Conservation (phyloP, 2,113 vertebrate genomes). For the Tachycineta bicolor region DNA sequence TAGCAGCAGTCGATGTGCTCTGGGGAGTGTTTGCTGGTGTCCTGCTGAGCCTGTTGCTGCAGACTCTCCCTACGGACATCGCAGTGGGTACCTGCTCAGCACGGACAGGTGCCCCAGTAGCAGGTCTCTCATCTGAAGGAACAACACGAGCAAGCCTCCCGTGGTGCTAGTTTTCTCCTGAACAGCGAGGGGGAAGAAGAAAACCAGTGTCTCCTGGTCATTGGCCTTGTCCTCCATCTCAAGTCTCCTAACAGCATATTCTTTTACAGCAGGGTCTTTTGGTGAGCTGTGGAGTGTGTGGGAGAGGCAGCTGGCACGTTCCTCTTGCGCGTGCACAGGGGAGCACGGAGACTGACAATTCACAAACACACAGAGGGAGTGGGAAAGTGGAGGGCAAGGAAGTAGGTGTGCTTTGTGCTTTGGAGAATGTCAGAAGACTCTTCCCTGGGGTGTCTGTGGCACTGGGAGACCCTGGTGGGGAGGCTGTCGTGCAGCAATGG, state of each 20-base stretch:
- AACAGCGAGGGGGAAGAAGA: neutral
- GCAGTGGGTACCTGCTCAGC: neutral
- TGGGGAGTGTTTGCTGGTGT: neutral
- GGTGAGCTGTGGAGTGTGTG: neutral
- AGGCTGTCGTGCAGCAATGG: rapidly evolving
- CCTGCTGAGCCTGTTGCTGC: neutral
- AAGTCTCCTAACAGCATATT: neutral
- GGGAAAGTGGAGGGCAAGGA: neutral
- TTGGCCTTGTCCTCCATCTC: neutral
- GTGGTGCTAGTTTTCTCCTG: neutral
- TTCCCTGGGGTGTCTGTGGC: neutral
- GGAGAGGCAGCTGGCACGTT: neutral
- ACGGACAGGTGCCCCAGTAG: neutral
- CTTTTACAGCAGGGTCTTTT: neutral
- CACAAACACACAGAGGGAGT: neutral
- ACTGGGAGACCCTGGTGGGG: neutral
- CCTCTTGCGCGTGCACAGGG: neutral
- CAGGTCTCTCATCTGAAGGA: neutral
- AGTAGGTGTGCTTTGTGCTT: neutral
- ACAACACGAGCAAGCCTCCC: neutral
- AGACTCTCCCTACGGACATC: neutral
- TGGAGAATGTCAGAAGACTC: neutral
- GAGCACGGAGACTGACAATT: neutral
- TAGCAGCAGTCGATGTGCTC: neutral
- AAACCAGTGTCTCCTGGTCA: neutral